Percentiles rank a stretch among this genome's conserved stretches.
Evolutionary conservation across 2,888 invertebrate genomes (phyloP).

Genomic region (Reticulitermes lucifugus): DNA sequence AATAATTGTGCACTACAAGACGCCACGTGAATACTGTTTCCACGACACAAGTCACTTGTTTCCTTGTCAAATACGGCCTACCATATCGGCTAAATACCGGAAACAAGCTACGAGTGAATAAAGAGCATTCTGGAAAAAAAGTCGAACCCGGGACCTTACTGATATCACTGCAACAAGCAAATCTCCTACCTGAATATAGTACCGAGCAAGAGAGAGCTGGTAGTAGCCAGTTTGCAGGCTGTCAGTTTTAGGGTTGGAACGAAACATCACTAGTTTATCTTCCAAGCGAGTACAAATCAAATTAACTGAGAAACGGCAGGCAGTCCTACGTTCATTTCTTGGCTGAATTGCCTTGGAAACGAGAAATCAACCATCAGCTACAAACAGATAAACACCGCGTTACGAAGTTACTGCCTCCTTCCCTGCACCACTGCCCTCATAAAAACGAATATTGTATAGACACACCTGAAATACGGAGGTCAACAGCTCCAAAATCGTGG

Average conservation of each 20-base stretch:
- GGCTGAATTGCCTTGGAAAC: slow-evolving; percentile 10
- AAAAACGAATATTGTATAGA: too few relatives aligned
- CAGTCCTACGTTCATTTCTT: neutral
- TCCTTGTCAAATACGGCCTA: too few relatives aligned
- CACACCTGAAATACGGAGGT: too few relatives aligned
- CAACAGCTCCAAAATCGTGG: too few relatives aligned
- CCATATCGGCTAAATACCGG: too few relatives aligned
- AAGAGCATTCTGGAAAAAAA: neutral
- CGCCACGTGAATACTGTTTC: too few relatives aligned
- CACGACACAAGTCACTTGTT: too few relatives aligned
- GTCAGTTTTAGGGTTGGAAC: slow-evolving; percentile 5
- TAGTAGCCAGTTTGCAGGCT: neutral
- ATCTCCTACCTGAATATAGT: too few relatives aligned
- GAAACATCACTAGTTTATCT: slow-evolving; percentile 7
- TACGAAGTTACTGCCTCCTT: neutral
- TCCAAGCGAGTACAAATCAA: slow-evolving; percentile 6
- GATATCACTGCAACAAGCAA: neutral
- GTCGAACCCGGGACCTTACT: neutral
- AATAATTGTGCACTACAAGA: too few relatives aligned
- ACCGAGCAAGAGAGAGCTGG: neutral
- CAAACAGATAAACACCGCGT: slow-evolving; percentile 3
- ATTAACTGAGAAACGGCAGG: slow-evolving; percentile 3
- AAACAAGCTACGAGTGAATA: too few relatives aligned
- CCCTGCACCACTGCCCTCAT: too few relatives aligned
- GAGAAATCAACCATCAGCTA: neutral